Percentiles rank a stretch among this genome's conserved stretches.
These are phyloP conservation scores for Spodoptera picta DNA, from an alignment of 2,888 invertebrate genomes.

Conservation along the genomic window DNA sequence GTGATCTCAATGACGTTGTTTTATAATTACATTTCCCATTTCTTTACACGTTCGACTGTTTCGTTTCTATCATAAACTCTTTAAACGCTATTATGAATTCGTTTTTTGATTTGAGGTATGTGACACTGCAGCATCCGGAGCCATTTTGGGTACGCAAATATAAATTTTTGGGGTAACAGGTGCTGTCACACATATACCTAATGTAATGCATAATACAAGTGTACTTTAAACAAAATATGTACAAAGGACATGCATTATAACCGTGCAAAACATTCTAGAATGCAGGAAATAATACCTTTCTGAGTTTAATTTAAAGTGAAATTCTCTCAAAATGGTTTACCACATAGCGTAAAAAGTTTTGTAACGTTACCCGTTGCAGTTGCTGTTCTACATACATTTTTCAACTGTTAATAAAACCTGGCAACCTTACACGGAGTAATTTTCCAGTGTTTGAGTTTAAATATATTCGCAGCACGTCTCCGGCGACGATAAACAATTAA, in stretches of 20 bases:
- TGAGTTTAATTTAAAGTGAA: not conserved
- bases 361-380: no score
- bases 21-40: no score
- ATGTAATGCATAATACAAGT: constrained; percentile 25
- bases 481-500: constrained; percentile 74
- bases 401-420: constrained; percentile 31
- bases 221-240: constrained; percentile 15
- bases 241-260: constrained; percentile 12
- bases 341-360: no score
- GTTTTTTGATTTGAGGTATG: constrained; percentile 12
- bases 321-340: not conserved
- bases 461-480: constrained; percentile 69
- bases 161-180: constrained; percentile 39
- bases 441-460: constrained; percentile 39
- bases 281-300: not conserved
- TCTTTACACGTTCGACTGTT: no score
- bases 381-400: not conserved
- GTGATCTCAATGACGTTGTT: no score
- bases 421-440: constrained; percentile 39
- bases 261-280: not conserved
- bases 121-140: constrained; percentile 18
- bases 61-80: not conserved
- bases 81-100: constrained; percentile 34
- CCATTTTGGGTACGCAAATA: constrained; percentile 35
- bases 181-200: constrained; percentile 35